Conservation (phyloP, 2,797 vertebrate genomes). For the Acanthis flammea region DNA sequence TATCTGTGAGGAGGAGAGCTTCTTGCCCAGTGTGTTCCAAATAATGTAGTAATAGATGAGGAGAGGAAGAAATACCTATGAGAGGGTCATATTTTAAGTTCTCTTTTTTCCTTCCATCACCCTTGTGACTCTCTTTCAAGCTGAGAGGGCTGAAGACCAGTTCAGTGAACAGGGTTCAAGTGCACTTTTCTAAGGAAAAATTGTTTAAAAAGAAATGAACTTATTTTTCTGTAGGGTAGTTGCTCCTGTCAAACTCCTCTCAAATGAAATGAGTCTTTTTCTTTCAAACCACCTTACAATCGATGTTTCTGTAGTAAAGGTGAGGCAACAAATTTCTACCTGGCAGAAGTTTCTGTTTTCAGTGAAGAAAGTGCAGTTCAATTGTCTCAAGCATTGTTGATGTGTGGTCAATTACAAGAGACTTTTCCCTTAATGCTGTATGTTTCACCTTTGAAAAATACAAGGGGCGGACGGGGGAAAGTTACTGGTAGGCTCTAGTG, state of each 20-base stretch:
- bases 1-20: not conserved
- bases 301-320: not conserved
- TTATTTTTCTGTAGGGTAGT: not conserved
- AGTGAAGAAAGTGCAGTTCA: rapidly evolving
- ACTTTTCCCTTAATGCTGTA: not conserved
- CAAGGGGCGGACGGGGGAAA: not conserved
- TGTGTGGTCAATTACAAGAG: not conserved
- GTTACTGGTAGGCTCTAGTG: not conserved
- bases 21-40: not conserved
- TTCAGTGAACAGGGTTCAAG: not conserved
- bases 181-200: rapidly evolving
- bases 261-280: not conserved
- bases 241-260: not conserved
- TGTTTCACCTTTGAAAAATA: not conserved
- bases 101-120: not conserved
- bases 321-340: not conserved
- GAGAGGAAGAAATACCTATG: not conserved
- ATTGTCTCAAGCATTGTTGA: not conserved
- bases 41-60: not conserved
- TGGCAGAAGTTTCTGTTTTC: not conserved
- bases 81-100: not conserved
- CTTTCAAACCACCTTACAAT: not conserved
- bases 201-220: not conserved
- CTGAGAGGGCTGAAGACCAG: not conserved
- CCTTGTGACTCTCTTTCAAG: not conserved